phyloP scores from a whole-genome alignment of 1,140 invertebrate genomes.

The Drosophila sp. region DNA sequence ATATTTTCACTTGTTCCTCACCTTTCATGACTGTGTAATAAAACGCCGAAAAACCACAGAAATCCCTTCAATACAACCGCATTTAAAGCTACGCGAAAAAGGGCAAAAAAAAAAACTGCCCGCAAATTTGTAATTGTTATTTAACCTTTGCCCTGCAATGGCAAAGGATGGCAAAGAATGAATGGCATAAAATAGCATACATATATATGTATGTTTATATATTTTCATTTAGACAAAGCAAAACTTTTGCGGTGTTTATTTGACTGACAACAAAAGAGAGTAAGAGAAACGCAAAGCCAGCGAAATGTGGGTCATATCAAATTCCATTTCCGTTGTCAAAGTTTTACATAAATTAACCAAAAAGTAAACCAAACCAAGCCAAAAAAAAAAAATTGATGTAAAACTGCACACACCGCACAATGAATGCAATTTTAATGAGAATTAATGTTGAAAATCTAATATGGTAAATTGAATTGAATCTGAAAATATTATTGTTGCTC shows the following conservation, averaged over 20 bases:
- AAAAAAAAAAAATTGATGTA: background rate
- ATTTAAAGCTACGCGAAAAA: background rate
- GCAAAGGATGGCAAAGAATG: slow-evolving; percentile 1
- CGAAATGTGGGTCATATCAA: slow-evolving; percentile 49
- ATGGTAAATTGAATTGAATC: slow-evolving; percentile 66
- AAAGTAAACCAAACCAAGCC: background rate
- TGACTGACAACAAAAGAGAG: background rate
- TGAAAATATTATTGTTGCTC: slow-evolving; percentile 25
- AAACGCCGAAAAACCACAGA: slow-evolving; percentile 9
- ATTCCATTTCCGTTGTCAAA: slow-evolving; percentile 49
- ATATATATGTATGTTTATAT: background rate
- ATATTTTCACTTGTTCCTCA: background rate
- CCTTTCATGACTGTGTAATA: slow-evolving; percentile 10
- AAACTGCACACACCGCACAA: slow-evolving; percentile 21
- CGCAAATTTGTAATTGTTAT: slow-evolving; percentile 11
- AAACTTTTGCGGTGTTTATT: slow-evolving; percentile 11
- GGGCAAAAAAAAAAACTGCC: background rate
- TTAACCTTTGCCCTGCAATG: background rate
- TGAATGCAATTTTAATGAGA: slow-evolving; percentile 64
- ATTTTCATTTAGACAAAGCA: slow-evolving; percentile 16
- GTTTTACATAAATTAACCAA: slow-evolving; percentile 53
- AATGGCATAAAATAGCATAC: background rate
- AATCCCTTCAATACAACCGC: slow-evolving; percentile 8
- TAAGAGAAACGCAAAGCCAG: background rate
- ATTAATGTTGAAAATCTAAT: slow-evolving; percentile 59